A percentile compares a stretch with the other conserved stretches of the same genome.
Conservation (phyloP, 2,888 invertebrate species). For the Homarus gammarus region DNA sequence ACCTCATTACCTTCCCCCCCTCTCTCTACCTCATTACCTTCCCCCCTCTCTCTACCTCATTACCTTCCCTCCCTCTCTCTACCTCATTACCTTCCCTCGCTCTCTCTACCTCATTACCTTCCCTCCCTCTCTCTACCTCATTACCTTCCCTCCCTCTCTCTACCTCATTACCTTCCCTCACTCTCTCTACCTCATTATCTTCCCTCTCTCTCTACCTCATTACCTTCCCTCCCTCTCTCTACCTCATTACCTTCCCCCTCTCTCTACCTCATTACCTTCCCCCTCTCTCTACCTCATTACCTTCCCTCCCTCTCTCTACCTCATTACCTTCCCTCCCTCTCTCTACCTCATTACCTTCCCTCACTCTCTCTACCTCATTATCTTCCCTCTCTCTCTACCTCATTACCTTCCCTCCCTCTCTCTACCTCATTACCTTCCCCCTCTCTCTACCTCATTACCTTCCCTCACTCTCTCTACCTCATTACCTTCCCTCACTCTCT, state of each 20-base stretch:
- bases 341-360: neutral
- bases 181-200: neutral
- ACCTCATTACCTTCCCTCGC: neutral
- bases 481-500: neutral
- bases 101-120: neutral
- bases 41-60: neutral
- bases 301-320: neutral
- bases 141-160: neutral
- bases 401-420: neutral
- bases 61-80: neutral
- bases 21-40: neutral
- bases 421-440: neutral
- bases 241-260: neutral
- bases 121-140: neutral
- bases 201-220: conserved; percentile 9
- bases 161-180: neutral
- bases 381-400: neutral
- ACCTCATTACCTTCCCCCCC: neutral
- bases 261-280: neutral
- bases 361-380: neutral
- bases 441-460: neutral
- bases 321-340: neutral
- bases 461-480: neutral
- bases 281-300: neutral
- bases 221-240: neutral